These are phyloP conservation scores for Caerostris extrusa DNA, from an alignment of 1,140 invertebrate genomes.

Conservation along the genomic window DNA sequence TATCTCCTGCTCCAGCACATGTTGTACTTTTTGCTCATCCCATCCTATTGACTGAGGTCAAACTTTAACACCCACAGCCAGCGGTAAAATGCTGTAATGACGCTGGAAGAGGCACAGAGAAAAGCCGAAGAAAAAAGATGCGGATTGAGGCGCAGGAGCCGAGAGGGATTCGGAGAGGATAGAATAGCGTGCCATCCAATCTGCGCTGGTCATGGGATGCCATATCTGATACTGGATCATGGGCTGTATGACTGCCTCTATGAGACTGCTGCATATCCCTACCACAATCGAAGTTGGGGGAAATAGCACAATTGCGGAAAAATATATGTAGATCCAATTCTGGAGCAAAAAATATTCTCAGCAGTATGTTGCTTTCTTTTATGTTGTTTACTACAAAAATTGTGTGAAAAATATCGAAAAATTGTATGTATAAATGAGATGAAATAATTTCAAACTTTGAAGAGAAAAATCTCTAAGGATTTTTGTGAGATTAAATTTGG, in stretches of 20 bases:
- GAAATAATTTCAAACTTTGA: no score
- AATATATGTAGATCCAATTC: not conserved
- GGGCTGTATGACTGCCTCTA: constrained; percentile 38
- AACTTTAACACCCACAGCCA: constrained; percentile 60
- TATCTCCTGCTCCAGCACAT: not conserved
- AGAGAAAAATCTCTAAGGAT: no score
- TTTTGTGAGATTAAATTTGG: no score
- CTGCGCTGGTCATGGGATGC: constrained; percentile 65
- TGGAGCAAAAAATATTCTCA: no score
- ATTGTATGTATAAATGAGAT: no score
- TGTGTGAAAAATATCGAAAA: no score
- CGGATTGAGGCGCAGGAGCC: constrained; percentile 56
- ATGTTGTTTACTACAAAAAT: no score
- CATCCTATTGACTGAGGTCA: constrained; percentile 66
- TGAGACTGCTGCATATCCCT: constrained; percentile 46
- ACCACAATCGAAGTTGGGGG: constrained; percentile 30
- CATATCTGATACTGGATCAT: constrained; percentile 73
- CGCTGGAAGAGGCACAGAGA: constrained; percentile 13
- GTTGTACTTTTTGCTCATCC: constrained; percentile 16
- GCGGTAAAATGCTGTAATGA: constrained; percentile 63
- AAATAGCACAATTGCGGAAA: constrained; percentile 3
- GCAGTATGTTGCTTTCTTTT: no score
- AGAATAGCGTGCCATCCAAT: constrained; percentile 72
- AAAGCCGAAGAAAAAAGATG: constrained; percentile 10
- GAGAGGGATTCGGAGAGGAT: constrained; percentile 67